Evolutionary conservation across 2,888 invertebrate genomes (phyloP), one percentile per base, ranked within the genome.

Genomic region (Leptopterna dolabrata): DNA sequence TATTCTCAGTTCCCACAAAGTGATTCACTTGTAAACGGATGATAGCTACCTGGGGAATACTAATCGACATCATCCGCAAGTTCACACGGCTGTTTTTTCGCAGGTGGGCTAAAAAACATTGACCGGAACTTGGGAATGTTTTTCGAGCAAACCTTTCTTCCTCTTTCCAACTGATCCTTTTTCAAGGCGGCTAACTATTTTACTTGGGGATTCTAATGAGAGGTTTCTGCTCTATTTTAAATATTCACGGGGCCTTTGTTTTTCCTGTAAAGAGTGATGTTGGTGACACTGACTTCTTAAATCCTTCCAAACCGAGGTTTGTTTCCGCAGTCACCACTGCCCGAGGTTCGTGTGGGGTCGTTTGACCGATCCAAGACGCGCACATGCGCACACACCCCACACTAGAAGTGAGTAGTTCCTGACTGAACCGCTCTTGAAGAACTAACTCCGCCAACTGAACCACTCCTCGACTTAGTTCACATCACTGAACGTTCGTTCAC

Each of bases 161-260:
- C 19, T 55, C 55, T 55, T 36, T 43, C 76, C 43, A 76, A 76
- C 76, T 41, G 76, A 76, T 76, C 76, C 16, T 55, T 19, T 76
- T 29, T 76, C 76, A 19, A 43, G 76, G 76, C 43, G 76, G 76
- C 41, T 76, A 43, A 76, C 76, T 43, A 76, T 76, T 76, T 76
- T 76, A 43, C 76, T 76, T 55, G 19, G 43, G 43, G 76, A 24
- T 76, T 70, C 41, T 76, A 76, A 76, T 76, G 13, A 76, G 76
- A n/a, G 76, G n/a, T 76, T 71, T 36, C 71, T 14, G 71, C 29
- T 29, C 16, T 29, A 71, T 71, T 29, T 24, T 71, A 71, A 71
- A 29, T 71, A 71, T 71, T 27, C 71, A 55, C 55, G 55, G 55
- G n/a, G 55, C 55, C 55, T 55, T 19, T 16, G 55, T 55, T n/a